Conservation (phyloP, 2,797 vertebrate genomes). For the Girardinus metallicus region DNA sequence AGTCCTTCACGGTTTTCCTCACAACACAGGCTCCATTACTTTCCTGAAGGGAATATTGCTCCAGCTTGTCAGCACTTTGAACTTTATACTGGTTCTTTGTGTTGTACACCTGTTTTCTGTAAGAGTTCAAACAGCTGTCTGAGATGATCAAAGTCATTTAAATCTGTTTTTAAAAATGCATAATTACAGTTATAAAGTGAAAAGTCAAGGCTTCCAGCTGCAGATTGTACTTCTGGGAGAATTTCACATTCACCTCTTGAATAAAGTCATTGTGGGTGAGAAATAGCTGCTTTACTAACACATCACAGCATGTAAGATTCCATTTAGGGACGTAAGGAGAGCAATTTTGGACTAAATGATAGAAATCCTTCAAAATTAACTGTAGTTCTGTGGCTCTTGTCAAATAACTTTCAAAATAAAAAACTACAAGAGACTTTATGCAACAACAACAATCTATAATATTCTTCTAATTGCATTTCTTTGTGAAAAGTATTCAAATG, state of each 20-base stretch:
- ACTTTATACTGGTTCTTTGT: slow-evolving; percentile 2
- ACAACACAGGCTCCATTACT: neutral
- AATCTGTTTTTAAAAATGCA: neutral
- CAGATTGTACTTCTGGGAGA: neutral
- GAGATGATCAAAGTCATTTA: slow-evolving; percentile 1
- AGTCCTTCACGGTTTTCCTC: neutral
- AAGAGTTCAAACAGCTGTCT: slow-evolving; percentile 22
- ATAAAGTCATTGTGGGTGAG: slow-evolving; percentile 8
- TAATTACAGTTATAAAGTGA: neutral
- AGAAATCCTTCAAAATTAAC: neutral
- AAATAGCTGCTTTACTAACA: neutral
- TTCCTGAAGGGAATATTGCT: neutral
- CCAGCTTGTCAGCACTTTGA: slow-evolving; percentile 8
- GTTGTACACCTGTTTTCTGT: slow-evolving; percentile 42
- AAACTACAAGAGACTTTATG: neutral
- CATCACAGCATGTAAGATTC: neutral
- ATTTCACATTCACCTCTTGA: slow-evolving; percentile 20
- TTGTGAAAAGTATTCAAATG: neutral
- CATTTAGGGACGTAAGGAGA: neutral
- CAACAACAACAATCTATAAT: neutral
- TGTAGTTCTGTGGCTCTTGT: slow-evolving; percentile 2
- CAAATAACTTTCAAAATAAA: neutral
- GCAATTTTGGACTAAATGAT: neutral
- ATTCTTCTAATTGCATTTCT: neutral
- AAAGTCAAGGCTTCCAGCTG: neutral